Evolutionary conservation across 2,888 invertebrate genomes (phyloP), one percentile per base, ranked within the genome.

Genomic region (Heteropelma amictum): DNA sequence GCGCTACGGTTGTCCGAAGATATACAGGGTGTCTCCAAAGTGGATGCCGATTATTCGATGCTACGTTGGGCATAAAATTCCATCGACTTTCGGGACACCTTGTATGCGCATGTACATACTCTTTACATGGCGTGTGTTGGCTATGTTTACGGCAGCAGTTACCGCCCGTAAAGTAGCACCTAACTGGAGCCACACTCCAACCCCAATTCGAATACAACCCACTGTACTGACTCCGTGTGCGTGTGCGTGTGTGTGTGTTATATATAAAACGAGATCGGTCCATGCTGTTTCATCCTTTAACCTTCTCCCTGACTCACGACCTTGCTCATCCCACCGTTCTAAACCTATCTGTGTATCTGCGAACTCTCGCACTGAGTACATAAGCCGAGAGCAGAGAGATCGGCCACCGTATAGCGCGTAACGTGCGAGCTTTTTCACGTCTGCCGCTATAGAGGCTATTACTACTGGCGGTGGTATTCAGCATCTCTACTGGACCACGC

Each of bases 131-230:
- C 76, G 79, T 82, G 82, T 78, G 80, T 77, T 80, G 75, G 77
- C 80, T 77, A 78, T 83, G 82, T 84, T 84, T 84, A 84, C 79
- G 83, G 79, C 76, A 78, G 81, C 82, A 80, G 80, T 81, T 80
- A 83, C 81, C 82, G 84, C 81, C 79, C 84, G 80, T 84, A 83
- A 84, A 84, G 78, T 84, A 84, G 81, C 84, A 83, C 84, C 84
- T 84, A 84, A 83, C 84, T 80, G 81, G 81, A 80, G 81, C 78
- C 77, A 76, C 79, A 76, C 77, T 68, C 78, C 76, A 77, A 78
- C 79, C 61, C 76, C 64, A 58, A 63, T 67, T 23, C 61, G 38
- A 63, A 38, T 38, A 35, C 42, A 19, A 38, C 49, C 17, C 35
- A 21, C 3, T 17, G 12, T 17, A 53, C 53, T 30, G 30, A 53